Evolutionary conservation across 2,797 vertebrate species (phyloP).

Genomic region (Phyllotis vaccarum): DNA sequence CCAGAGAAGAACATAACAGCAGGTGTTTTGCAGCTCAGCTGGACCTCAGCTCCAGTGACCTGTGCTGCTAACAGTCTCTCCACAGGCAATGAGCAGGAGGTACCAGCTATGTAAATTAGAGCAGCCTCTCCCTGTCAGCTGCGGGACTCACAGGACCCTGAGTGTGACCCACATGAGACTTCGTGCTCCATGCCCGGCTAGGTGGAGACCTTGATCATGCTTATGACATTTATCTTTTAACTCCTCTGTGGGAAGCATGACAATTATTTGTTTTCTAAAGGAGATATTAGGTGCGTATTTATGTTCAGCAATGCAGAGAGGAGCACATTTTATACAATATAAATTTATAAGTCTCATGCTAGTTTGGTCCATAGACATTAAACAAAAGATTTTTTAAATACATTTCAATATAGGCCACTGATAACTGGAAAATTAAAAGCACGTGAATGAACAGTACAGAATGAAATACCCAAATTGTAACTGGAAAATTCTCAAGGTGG

Average conservation of each 20-base stretch:
- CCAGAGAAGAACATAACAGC: conserved; percentile 63
- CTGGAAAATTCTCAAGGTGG: background rate
- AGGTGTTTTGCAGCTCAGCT: conserved; percentile 36
- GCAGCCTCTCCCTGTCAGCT: background rate
- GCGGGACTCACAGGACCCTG: conserved; percentile 15
- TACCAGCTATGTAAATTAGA: conserved; percentile 60
- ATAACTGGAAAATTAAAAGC: background rate
- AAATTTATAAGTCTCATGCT: background rate
- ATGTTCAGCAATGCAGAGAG: background rate
- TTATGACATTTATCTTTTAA: conserved; percentile 15
- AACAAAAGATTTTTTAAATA: background rate
- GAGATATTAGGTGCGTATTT: background rate
- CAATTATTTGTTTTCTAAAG: conserved; percentile 38
- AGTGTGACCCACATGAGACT: background rate
- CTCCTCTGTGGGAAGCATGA: background rate
- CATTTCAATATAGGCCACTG: background rate
- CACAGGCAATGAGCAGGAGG: conserved; percentile 41
- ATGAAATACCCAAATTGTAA: background rate
- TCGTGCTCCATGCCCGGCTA: background rate
- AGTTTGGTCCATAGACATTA: conserved; percentile 41
- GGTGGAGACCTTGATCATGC: background rate
- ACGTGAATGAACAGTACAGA: background rate
- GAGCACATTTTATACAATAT: background rate
- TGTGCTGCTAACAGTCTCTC: conserved; percentile 68
- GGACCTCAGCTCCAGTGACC: conserved; percentile 42